Base-by-base conservation (phyloP, 2,888 invertebrate species). In the Eupithecia tripunctaria region DNA sequence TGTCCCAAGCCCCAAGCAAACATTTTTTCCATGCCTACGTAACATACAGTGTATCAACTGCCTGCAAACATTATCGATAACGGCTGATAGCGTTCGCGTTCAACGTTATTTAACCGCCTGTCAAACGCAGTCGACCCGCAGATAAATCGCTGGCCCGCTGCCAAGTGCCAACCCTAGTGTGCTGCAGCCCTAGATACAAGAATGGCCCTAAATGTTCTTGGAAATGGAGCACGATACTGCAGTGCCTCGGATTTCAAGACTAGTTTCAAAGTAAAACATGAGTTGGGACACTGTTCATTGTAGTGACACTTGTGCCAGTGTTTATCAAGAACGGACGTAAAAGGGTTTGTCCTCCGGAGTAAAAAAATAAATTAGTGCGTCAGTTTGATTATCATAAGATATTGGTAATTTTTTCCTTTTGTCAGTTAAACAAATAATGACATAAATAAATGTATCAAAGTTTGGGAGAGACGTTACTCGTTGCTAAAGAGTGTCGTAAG, bases 121-220 rank as follows among this genome's bases (percentile, higher is more conserved):
- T 78, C 80, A 80, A 73, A 76, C 56, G 75, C 78, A 76, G 79
- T 76, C 81, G 78, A 76, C 68, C 36, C 63, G 73, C 60, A 78
- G 79, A 82, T 84, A 82, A 80, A 82, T 82, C 73, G 38, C 73
- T 83, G 69, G 41, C 65, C 2, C 27, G n/a, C 8, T 5, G 82
- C 84, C 84, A 84, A 77, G 51, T 51, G 67, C 71, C 71, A 71
- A 67, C 73, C 62, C 62, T 66, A 63, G n/a, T 36, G 25, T 7
- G n/a, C n/a, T 64, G 36, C 27, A 29, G 60, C 36, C 64, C 62
- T 63, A 63, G 62, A 63, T 63, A 63, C 36, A 63, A 63, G 36
- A 63, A 63, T 63, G 25, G 64, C 64, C 38, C 64, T 64, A 36
- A 63, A 63, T 63, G 29, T 29, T 60, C 60, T 60, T 60, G 60